Base-by-base conservation (phyloP, 2,113 vertebrate species). In the Clarias batrachus region DNA sequence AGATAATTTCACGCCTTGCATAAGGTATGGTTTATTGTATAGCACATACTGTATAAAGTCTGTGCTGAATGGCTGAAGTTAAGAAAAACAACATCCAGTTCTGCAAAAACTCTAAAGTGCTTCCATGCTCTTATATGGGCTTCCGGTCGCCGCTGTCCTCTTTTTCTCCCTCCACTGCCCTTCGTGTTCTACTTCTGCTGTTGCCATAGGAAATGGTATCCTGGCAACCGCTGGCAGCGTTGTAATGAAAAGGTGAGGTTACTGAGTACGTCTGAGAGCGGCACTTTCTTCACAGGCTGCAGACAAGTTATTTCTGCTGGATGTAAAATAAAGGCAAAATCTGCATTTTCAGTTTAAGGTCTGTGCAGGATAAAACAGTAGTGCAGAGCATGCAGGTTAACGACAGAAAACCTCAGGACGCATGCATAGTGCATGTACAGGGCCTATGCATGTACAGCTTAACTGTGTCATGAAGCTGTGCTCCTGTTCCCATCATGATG, bases 191-290 rank as follows among this genome's bases (percentile, higher is more conserved):
- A 81, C 87, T 82, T 77, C 82, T 88, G 81, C 85, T 73, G 94
- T 94, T 94, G 94, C 92, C 90, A 94, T 87, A 90, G 93, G 92
- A 94, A 94, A 93, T 91, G 80, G 93, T 94, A 93, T 94, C 94
- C 94, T 90, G 92, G 94, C 94, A 95, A 95, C 95, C 91, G 93
- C 91, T 41, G 25, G 73, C 86, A 93, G 91, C 89, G 63, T 91
- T 90, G 90, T 92, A 93, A 93, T 93, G 90, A 92, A 92, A 92
- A 92, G 92, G 92, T 93, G 93, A 93, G 92, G 93, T 93, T 92
- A 93, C 66, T 68, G 85, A 81, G 83, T 89, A 86, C 87, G 87
- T 85, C 90, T 81, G 88, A 91, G 56, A 63, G 16, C 25, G 7
- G 85, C 10, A 16, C 65, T 81, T 73, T 81, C 54, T 79, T 57